phyloP scores from a whole-genome alignment of 1,140 invertebrate genomes.

The Platorchestia sp. region DNA sequence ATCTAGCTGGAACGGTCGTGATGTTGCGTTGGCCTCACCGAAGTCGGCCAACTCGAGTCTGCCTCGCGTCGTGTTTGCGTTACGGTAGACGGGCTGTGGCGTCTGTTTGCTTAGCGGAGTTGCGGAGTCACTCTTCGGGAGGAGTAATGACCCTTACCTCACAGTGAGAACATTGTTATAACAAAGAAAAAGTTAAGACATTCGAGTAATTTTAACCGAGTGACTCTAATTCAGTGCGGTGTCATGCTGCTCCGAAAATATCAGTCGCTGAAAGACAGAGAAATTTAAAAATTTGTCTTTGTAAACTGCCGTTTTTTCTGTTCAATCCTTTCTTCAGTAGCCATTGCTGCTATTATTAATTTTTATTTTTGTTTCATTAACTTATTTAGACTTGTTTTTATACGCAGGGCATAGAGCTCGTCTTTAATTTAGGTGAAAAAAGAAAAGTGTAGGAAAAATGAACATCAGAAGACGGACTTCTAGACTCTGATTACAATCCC shows the following conservation, averaged over 20 bases:
- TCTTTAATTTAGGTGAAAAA: no score
- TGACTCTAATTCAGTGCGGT: neutral
- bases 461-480: no score
- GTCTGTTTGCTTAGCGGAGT: neutral
- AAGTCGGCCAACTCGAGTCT: neutral
- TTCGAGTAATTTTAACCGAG: neutral
- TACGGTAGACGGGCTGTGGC: neutral
- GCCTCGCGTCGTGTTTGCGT: neutral
- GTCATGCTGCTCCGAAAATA: neutral
- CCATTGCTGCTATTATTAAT: no score
- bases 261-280: neutral
- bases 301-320: no score
- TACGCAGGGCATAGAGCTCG: no score
- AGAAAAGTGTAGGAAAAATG: no score
- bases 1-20: neutral
- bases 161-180: neutral
- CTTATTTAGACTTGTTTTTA: no score
- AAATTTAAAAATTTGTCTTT: neutral
- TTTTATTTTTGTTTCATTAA: no score
- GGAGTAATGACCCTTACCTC: neutral
- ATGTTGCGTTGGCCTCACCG: neutral
- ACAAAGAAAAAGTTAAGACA: neutral
- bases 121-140: neutral
- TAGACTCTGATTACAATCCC: no score
- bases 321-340: no score